Base-by-base conservation (phyloP, 2,888 invertebrate species). In the Cerastis leucographa region DNA sequence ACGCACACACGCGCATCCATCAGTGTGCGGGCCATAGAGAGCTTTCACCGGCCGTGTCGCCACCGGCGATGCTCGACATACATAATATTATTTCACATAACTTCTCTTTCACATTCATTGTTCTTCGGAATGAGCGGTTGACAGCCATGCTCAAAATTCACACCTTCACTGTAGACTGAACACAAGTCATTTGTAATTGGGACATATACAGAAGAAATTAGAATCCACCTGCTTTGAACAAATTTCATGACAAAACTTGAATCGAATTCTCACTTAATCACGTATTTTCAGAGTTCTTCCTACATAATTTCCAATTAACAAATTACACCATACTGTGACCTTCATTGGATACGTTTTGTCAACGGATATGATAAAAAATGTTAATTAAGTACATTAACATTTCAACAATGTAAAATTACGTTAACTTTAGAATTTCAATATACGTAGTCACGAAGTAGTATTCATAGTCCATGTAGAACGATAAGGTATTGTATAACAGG, bases 21-120 rank as follows among this genome's bases (percentile, higher is more conserved):
- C 83, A 74, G 80, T 83, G 86, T 85, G 87, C 88, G 89, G 87
- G 88, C 87, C 89, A 90, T 89, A 88, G 92, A 93, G 91, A 95
- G 95, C 96, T 96, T 96, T 96, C 96, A 94, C 95, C 94, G 89
- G 87, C 84, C 89, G 89, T 86, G 90, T 89, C 88, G 92, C 91
- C 87, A 79, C 89, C 86, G 83, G 91, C 91, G 85, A 84, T 90
- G 92, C 91, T 93, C 92, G 91, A 92, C 93, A 92, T 92, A 91
- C 91, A 91, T 92, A 86, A 83, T 87, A 89, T 88, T 90, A 91
- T 90, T 91, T 74, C 75, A 77, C 81, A 90, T 86, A 85, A 87
- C 89, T 90, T 89, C 87, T 88, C 90, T 89, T 86, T 81, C 83
- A 88, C 84, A 83, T 90, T 89, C 90, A 91, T 92, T 92, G 92